Conservation (phyloP, 2,888 invertebrate species). For the Doris montereyensis region DNA sequence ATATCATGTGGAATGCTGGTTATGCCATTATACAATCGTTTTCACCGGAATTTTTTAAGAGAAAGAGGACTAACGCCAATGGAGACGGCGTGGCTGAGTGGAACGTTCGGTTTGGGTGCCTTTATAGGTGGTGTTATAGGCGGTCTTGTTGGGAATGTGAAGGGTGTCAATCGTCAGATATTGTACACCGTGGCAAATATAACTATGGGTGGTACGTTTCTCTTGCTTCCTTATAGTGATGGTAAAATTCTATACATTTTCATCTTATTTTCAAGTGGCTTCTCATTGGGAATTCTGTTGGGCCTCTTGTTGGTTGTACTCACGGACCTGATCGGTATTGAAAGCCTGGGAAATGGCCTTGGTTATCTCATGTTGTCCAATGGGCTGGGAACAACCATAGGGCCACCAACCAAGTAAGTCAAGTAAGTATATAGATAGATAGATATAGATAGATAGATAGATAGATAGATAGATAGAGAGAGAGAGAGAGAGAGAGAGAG, state of each 20-base stretch:
- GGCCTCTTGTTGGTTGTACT: conserved; percentile 62
- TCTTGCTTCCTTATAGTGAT: conserved; percentile 45
- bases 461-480: not conserved
- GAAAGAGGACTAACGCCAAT: conserved; percentile 50
- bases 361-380: conserved; percentile 65
- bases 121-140: conserved; percentile 36
- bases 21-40: conserved; percentile 53
- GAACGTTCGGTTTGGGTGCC: conserved; percentile 42
- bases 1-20: conserved; percentile 62
- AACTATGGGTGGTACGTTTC: conserved; percentile 47
- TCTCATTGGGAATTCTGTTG: conserved; percentile 59
- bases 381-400: conserved; percentile 60
- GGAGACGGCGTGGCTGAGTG: conserved; percentile 52
- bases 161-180: conserved; percentile 48
- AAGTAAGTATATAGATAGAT: not conserved
- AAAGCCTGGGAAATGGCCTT: conserved; percentile 57
- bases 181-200: conserved; percentile 56
- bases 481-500: not conserved
- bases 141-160: conserved; percentile 32
- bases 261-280: conserved; percentile 51
- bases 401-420: conserved; percentile 58
- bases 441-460: not conserved
- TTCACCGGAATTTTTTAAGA: conserved; percentile 55
- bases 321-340: conserved; percentile 56
- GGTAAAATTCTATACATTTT: conserved; percentile 31